Percentiles rank a stretch among this genome's conserved stretches.
Conservation (phyloP, 2,888 invertebrate species). For the Volucella bombylans region DNA sequence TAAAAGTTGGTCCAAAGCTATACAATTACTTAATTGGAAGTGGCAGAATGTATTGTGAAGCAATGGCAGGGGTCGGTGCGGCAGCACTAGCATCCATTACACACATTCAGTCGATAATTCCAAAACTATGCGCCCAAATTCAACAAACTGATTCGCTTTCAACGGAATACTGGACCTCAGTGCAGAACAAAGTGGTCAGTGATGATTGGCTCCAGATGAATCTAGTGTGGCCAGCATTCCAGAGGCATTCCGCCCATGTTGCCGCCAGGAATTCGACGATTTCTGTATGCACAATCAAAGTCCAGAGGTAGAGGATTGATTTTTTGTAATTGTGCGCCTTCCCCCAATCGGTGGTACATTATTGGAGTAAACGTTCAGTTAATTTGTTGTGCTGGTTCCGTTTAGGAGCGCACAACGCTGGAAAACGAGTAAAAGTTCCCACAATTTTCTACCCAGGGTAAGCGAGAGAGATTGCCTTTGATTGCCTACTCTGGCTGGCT, state of each 20-base stretch:
- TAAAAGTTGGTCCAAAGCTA: background rate
- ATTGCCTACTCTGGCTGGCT: slow-evolving; percentile 64
- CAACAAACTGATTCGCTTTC: slow-evolving; percentile 58
- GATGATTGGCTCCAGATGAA: slow-evolving; percentile 71
- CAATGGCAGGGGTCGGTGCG: slow-evolving; percentile 11
- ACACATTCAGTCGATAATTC: slow-evolving; percentile 31
- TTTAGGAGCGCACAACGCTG: slow-evolving; percentile 28
- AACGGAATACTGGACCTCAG: slow-evolving; percentile 10
- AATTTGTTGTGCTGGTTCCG: slow-evolving; percentile 55
- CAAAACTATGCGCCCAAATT: slow-evolving; percentile 59
- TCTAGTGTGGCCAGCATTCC: slow-evolving; percentile 65
- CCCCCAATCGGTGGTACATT: slow-evolving; percentile 72
- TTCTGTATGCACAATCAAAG: slow-evolving; percentile 71
- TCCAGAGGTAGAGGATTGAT: slow-evolving; percentile 60
- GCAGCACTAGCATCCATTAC: slow-evolving; percentile 49
- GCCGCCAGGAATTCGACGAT: slow-evolving; percentile 70
- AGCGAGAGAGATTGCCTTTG: slow-evolving; percentile 70
- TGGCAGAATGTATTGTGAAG: slow-evolving; percentile 4
- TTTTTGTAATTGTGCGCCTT: slow-evolving; percentile 74
- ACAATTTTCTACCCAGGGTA: slow-evolving; percentile 61
- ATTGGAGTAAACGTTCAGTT: slow-evolving; percentile 72
- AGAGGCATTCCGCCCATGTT: slow-evolving; percentile 68
- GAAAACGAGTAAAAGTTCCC: slow-evolving; percentile 68
- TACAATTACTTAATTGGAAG: slow-evolving; percentile 47
- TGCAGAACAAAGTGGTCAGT: slow-evolving; percentile 61